Conservation (phyloP, 2,113 vertebrate species). For the Chloropsis hardwickii region DNA sequence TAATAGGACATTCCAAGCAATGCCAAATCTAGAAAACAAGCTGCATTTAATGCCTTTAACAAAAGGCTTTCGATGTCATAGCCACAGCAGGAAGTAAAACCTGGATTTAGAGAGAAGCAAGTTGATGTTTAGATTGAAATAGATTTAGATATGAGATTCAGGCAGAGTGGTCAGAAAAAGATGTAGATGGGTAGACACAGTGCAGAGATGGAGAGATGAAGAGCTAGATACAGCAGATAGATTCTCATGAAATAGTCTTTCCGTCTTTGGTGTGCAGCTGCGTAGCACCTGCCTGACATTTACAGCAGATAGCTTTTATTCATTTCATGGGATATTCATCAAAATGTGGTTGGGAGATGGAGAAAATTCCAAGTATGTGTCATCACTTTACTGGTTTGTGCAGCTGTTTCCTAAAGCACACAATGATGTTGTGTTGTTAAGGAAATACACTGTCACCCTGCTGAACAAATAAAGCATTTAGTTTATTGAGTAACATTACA, state of each 20-base stretch:
- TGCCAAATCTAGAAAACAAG: background rate
- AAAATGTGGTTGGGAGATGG: constrained; percentile 68
- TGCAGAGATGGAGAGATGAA: constrained; percentile 19
- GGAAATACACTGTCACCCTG: constrained; percentile 67
- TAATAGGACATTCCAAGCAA: background rate
- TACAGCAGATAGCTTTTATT: constrained; percentile 72
- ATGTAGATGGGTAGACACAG: constrained; percentile 27
- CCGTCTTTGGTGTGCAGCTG: constrained; percentile 66
- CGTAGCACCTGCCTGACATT: constrained; percentile 69
- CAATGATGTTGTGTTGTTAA: constrained; percentile 74
- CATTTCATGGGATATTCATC: constrained; percentile 74
- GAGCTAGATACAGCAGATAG: constrained; percentile 47
- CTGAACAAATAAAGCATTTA: constrained; percentile 73
- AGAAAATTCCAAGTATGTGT: constrained; percentile 76
- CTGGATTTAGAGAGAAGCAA: background rate
- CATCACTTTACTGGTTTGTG: constrained; percentile 68
- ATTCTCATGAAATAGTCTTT: constrained; percentile 69
- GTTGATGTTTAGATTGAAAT: background rate
- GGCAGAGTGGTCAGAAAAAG: background rate
- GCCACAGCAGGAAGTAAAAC: background rate
- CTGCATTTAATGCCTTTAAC: background rate
- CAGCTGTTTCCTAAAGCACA: constrained; percentile 73
- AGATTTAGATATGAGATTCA: constrained; percentile 8
- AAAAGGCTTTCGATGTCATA: background rate
- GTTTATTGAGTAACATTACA: constrained; percentile 65